phyloP scores from a whole-genome alignment of 2,888 invertebrate genomes.

The Melanophora roralis region DNA sequence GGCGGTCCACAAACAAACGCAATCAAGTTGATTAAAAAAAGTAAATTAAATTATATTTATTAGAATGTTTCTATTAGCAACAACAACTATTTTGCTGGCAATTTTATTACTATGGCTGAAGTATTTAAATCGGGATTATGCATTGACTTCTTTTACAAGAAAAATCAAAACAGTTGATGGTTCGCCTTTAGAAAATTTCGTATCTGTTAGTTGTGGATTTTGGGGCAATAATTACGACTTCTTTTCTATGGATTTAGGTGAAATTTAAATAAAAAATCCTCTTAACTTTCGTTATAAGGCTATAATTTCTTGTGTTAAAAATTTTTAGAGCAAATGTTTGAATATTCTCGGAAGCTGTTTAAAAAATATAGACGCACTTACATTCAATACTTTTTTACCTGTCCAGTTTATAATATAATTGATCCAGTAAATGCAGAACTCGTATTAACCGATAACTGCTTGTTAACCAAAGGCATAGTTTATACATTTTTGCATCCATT shows the following conservation, averaged over 20 bases:
- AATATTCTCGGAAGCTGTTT: slow-evolving; percentile 34
- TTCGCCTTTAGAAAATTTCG: slow-evolving; percentile 49
- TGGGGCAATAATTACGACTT: slow-evolving; percentile 71
- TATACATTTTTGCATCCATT: slow-evolving; percentile 68
- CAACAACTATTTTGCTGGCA: neutral
- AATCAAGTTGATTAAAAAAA: no score
- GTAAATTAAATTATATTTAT: no score
- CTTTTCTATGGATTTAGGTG: slow-evolving; percentile 66
- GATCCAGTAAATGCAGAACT: slow-evolving; percentile 67
- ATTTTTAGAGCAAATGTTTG: slow-evolving; percentile 65
- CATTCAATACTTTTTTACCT: slow-evolving; percentile 64
- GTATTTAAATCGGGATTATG: slow-evolving; percentile 38
- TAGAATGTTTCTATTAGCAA: neutral
- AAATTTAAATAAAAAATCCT: no score
- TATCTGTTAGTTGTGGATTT: slow-evolving; percentile 41
- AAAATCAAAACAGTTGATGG: slow-evolving; percentile 68
- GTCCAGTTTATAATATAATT: slow-evolving; percentile 65
- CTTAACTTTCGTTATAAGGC: no score
- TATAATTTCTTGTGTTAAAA: no score
- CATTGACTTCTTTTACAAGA: slow-evolving; percentile 37
- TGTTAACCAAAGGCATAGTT: slow-evolving; percentile 66
- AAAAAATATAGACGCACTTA: slow-evolving; percentile 61
- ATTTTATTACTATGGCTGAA: slow-evolving; percentile 6
- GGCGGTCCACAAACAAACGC: neutral
- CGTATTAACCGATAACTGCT: slow-evolving; percentile 65